Evolutionary conservation across 2,888 invertebrate genomes (phyloP).

Genomic region (Apodemia zela): DNA sequence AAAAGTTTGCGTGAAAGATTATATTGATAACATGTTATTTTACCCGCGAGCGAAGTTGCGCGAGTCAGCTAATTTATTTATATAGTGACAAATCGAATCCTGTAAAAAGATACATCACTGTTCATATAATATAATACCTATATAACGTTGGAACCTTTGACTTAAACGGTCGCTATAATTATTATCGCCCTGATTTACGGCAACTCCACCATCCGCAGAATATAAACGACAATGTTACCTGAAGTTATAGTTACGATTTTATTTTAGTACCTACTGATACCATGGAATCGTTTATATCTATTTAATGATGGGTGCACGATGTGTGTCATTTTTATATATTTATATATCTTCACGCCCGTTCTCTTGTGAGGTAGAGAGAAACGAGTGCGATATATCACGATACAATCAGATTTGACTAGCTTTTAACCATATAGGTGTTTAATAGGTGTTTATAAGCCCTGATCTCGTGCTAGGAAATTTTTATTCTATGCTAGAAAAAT

Average conservation of each 20-base stretch:
- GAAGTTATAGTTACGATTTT: constrained; percentile 30
- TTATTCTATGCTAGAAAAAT: too few species aligned
- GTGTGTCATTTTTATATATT: background rate
- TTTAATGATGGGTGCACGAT: background rate
- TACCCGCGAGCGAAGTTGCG: too few species aligned
- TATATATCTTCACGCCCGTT: background rate
- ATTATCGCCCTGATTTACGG: constrained; percentile 73
- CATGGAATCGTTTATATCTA: background rate
- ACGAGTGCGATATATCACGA: too few species aligned
- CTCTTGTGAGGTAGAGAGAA: too few species aligned
- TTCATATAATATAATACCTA: background rate
- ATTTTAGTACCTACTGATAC: constrained; percentile 22
- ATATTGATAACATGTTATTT: too few species aligned
- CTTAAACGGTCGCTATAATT: constrained; percentile 69
- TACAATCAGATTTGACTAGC: too few species aligned
- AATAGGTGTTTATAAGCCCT: too few species aligned
- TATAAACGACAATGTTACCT: constrained; percentile 60
- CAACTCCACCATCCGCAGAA: constrained; percentile 63
- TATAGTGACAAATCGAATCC: too few species aligned
- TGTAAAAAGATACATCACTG: background rate
- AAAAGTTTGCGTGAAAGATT: too few species aligned
- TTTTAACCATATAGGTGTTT: too few species aligned
- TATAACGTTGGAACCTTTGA: constrained; percentile 43
- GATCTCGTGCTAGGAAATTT: too few species aligned
- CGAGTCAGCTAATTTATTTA: too few species aligned